These are phyloP conservation scores for Zhengitettix transpicula DNA, from an alignment of 2,888 invertebrate species.

Conservation along the genomic window DNA sequence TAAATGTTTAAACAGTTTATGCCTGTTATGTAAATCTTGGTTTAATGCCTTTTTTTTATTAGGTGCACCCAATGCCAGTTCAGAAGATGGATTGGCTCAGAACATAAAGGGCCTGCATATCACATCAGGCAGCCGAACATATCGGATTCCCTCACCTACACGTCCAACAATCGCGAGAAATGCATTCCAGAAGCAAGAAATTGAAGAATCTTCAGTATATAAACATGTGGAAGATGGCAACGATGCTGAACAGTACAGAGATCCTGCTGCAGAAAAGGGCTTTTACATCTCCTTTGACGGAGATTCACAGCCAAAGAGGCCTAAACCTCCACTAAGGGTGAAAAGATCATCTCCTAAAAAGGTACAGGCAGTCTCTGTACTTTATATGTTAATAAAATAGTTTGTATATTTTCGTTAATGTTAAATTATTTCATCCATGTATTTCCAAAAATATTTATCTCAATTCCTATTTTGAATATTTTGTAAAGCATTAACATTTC, in stretches of 20 bases:
- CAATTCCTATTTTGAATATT: too few relatives aligned
- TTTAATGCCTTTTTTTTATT: background rate
- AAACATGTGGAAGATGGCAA: background rate
- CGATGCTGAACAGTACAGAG: conserved; percentile 21
- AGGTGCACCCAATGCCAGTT: conserved; percentile 2
- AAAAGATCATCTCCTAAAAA: conserved; percentile 65
- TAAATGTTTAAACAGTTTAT: too few relatives aligned
- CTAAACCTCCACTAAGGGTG: conserved; percentile 69
- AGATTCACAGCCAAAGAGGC: conserved; percentile 63
- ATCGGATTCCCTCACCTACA: conserved; percentile 78
- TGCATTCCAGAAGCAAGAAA: conserved; percentile 41
- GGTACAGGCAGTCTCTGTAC: conserved; percentile 25
- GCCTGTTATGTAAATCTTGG: too few relatives aligned
- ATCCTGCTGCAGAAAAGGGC: conserved; percentile 44
- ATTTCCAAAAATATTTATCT: too few relatives aligned
- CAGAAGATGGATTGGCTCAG: conserved; percentile 27
- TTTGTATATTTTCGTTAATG: too few relatives aligned
- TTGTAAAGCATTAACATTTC: too few relatives aligned
- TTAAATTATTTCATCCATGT: too few relatives aligned
- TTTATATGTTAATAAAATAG: too few relatives aligned
- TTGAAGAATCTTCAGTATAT: background rate
- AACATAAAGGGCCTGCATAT: conserved; percentile 66
- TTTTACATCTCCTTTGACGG: conserved; percentile 91
- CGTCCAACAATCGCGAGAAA: conserved; percentile 51
- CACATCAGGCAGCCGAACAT: conserved; percentile 73